A percentile compares a stretch with the other conserved stretches of the same genome.
phyloP scores from a whole-genome alignment of 2,888 invertebrate species.

The Caenorhabditis afra region DNA sequence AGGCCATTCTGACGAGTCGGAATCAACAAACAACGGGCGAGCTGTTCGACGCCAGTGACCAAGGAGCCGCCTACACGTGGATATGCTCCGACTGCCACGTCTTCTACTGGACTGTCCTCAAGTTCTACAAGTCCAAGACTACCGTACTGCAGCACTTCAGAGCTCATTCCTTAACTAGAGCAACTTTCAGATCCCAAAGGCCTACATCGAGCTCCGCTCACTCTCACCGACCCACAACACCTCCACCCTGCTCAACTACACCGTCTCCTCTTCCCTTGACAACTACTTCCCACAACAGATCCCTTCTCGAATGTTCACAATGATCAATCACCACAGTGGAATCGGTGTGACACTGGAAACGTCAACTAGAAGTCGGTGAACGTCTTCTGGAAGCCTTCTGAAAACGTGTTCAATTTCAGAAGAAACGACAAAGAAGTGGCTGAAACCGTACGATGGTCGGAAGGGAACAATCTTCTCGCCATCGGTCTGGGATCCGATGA shows the following conservation, averaged over 20 bases:
- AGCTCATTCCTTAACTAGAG: not conserved
- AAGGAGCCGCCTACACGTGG: conserved; percentile 50
- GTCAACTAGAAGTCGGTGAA: conserved; percentile 18
- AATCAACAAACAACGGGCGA: conserved; percentile 53
- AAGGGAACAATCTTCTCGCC: conserved; percentile 47
- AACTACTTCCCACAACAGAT: conserved; percentile 38
- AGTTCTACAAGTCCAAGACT: conserved; percentile 37
- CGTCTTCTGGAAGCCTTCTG: not conserved
- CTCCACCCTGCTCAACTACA: conserved; percentile 35
- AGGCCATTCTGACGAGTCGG: conserved; percentile 41
- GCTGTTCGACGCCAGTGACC: conserved; percentile 43
- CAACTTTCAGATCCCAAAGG: conserved; percentile 16
- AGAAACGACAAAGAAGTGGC: conserved; percentile 25
- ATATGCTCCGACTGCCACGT: conserved; percentile 47
- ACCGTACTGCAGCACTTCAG: conserved; percentile 17
- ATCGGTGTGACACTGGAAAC: conserved; percentile 44
- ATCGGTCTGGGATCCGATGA: conserved; percentile 40
- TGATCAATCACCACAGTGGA: conserved; percentile 50
- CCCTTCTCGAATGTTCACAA: conserved; percentile 52
- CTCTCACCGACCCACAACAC: conserved; percentile 38
- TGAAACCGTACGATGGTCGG: conserved; percentile 44
- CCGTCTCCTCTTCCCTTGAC: not conserved
- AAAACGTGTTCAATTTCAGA: conserved; percentile 17
- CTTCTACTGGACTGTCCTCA: conserved; percentile 51
- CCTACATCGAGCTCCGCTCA: conserved; percentile 41